Percentiles rank a stretch among this genome's conserved stretches.
Conservation (phyloP, 2,797 vertebrate species). For the Sebastes hubbsi region DNA sequence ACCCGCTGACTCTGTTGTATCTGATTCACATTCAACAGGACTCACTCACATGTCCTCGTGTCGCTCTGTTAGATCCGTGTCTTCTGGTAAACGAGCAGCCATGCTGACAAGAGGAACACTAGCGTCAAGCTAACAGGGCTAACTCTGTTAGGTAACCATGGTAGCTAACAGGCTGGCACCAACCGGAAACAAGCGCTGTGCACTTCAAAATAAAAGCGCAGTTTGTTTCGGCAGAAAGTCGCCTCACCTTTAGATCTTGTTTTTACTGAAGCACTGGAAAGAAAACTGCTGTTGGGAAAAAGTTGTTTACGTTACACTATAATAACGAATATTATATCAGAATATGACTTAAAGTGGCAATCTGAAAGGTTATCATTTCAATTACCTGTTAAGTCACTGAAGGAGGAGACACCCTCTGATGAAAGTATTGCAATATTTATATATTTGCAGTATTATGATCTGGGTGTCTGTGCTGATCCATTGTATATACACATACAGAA, state of each 20-base stretch:
- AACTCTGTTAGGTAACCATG: no score
- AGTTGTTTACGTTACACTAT: not conserved
- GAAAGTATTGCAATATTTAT: no score
- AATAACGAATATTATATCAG: accelerated
- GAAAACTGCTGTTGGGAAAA: not conserved
- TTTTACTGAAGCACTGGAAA: not conserved
- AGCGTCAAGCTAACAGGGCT: not conserved
- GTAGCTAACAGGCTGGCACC: no score
- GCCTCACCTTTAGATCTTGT: accelerated
- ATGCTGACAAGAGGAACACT: not conserved
- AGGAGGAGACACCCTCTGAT: no score
- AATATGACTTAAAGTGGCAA: not conserved
- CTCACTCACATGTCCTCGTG: conserved; percentile 87
- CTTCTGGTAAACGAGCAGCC: conserved; percentile 68
- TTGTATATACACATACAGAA: no score
- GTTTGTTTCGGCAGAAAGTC: not conserved
- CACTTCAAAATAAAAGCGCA: conserved; percentile 10
- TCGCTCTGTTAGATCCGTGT: conserved; percentile 80
- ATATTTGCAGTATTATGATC: no score
- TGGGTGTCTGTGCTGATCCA: no score
- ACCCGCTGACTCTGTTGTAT: not conserved
- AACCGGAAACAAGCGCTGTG: not conserved
- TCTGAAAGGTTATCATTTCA: not conserved
- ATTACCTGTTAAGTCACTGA: not conserved
- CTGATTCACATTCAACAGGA: not conserved